Evolutionary conservation across 2,888 invertebrate genomes (phyloP), one percentile per base, ranked within the genome.

Genomic region (Panorpa germanica): DNA sequence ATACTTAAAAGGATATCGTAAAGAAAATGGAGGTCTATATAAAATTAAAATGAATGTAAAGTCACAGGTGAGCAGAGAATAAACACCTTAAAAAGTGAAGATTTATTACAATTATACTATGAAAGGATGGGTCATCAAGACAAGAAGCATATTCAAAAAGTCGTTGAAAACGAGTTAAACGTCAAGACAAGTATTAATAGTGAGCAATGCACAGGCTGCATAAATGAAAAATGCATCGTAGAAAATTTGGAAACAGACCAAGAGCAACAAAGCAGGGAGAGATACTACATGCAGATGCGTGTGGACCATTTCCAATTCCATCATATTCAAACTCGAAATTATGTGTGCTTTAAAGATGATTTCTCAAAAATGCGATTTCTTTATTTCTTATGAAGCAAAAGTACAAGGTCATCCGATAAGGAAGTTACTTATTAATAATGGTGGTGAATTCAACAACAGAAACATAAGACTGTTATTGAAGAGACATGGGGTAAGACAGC

Each of bases 361-460:
- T 29, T 18, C 16, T 16, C 25, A 3, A 16, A 19, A 18, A 29
- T 20, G 10, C 4, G 33, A 3, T 6, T 25, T 3, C 4, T 5
- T 4, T 5, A 20, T 20, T 16, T 19, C 16, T 25, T 12, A 9
- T 13, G 9, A 6, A 21, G 27, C 7, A 27, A n/a, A n/a, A n/a
- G n/a, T n/a, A n/a, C n/a, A n/a, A n/a, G n/a, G n/a, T n/a, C n/a
- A n/a, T n/a, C n/a, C n/a, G n/a, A n/a, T n/a, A n/a, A n/a, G n/a
- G n/a, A n/a, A n/a, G n/a, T n/a, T n/a, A n/a, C n/a, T n/a, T n/a
- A n/a, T n/a, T n/a, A n/a, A 42, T 28, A 26, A 32, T 25, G 41
- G 41, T 7, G 34, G 35, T n/a, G 41, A 45, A 33, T 45, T 40
- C 22, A 12, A 38, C 2, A 38, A 38, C 25, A 26, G 33, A 8